These are phyloP conservation scores for Mimas tiliae DNA, from an alignment of 2,888 invertebrate species.

Conservation along the genomic window DNA sequence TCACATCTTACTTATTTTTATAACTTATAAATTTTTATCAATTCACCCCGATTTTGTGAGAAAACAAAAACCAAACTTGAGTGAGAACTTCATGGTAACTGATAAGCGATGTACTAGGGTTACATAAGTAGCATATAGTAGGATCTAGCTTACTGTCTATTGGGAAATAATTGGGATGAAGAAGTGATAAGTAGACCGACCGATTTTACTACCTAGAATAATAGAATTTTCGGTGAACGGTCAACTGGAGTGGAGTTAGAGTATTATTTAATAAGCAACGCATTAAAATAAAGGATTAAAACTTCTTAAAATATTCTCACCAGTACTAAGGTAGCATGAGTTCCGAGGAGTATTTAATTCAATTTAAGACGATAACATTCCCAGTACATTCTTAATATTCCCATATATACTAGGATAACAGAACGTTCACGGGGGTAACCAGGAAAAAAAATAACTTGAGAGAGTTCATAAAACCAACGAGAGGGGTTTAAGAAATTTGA, in stretches of 20 bases:
- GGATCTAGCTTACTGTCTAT: neutral
- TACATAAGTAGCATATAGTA: neutral
- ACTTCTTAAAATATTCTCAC: neutral
- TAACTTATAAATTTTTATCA: too few species aligned
- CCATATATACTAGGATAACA: neutral
- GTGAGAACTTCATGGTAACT: neutral
- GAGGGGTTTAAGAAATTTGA: neutral
- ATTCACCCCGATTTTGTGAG: too few species aligned
- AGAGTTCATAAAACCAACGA: neutral
- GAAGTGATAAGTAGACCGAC: too few species aligned
- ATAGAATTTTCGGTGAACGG: too few species aligned
- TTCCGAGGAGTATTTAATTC: neutral
- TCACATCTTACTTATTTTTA: too few species aligned
- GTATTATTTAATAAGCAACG: too few species aligned
- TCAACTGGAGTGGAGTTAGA: too few species aligned
- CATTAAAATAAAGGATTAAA: too few species aligned
- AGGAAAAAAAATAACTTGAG: neutral
- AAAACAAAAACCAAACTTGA: too few species aligned
- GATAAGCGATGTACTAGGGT: neutral
- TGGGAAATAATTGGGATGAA: too few species aligned
- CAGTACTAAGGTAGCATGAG: neutral
- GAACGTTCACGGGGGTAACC: neutral
- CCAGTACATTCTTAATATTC: neutral
- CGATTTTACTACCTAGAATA: too few species aligned
- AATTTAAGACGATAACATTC: conserved; percentile 4